A percentile compares a stretch with the other conserved stretches of the same genome.
These are phyloP conservation scores for Paracentrotus lividus DNA, from an alignment of 53 echinoderm and acorn worm species.

Conservation along the genomic window DNA sequence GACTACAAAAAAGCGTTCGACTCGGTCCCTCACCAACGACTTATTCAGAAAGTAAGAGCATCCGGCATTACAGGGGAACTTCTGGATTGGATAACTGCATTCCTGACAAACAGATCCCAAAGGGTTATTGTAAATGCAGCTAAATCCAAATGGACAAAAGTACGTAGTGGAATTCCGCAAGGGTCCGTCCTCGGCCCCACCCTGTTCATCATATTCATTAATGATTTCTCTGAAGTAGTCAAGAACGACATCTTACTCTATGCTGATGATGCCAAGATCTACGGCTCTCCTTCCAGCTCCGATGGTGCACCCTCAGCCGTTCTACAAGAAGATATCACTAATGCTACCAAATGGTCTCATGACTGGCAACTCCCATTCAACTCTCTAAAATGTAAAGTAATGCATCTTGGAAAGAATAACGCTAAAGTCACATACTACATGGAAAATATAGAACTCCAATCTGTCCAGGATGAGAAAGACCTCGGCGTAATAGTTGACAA, in stretches of 20 bases:
- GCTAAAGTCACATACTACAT: too few relatives aligned
- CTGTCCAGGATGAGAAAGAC: background rate
- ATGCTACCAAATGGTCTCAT: too few relatives aligned
- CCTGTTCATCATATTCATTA: slow-evolving; percentile 40
- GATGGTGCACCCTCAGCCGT: too few relatives aligned
- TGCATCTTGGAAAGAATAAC: too few relatives aligned
- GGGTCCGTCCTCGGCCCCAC: slow-evolving; percentile 65
- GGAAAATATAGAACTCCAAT: too few relatives aligned
- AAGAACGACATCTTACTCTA: too few relatives aligned
- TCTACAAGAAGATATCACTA: too few relatives aligned
- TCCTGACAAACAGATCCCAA: slow-evolving; percentile 46
- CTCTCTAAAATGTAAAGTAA: too few relatives aligned
- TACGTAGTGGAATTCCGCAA: slow-evolving; percentile 57
- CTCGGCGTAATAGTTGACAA: background rate
- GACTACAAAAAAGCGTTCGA: slow-evolving; percentile 30
- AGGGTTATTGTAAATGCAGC: slow-evolving; percentile 28
- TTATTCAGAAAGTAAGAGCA: background rate
- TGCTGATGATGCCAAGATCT: too few relatives aligned
- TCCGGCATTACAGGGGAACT: background rate
- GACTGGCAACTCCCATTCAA: too few relatives aligned
- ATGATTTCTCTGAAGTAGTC: slow-evolving; percentile 59
- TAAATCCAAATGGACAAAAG: background rate
- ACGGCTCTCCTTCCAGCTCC: too few relatives aligned
- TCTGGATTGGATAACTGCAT: slow-evolving; percentile 18
- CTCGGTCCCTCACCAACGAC: slow-evolving; percentile 16